Conservation (phyloP, 2,888 invertebrate species). For the Macropis europaea region DNA sequence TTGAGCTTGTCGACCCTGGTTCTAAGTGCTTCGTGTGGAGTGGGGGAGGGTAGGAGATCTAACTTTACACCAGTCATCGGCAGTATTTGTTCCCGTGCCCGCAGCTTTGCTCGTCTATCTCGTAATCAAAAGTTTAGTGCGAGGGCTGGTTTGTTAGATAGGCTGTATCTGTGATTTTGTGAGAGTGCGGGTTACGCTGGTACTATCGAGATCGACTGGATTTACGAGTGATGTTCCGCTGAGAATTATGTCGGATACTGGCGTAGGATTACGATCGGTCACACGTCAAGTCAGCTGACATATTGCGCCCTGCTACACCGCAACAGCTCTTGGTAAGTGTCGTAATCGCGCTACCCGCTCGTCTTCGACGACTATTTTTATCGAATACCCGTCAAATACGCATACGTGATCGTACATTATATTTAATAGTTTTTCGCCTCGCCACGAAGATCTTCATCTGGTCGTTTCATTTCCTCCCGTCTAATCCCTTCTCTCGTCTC, state of each 20-base stretch:
- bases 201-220: conserved; percentile 12
- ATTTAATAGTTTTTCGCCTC: background rate
- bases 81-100: conserved; percentile 72
- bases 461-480: conserved; percentile 18
- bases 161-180: conserved; percentile 41
- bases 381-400: conserved; percentile 45
- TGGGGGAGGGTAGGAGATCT: conserved; percentile 65
- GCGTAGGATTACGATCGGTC: conserved; percentile 76
- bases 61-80: conserved; percentile 76
- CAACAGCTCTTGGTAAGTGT: conserved; percentile 78
- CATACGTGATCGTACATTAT: background rate
- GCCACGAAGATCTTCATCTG: background rate
- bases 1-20: conserved; percentile 7
- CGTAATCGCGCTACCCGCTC: conserved; percentile 54
- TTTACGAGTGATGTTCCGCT: conserved; percentile 57
- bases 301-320: conserved; percentile 80
- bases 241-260: conserved; percentile 79
- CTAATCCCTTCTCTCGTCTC: conserved; percentile 15
- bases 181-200: conserved; percentile 43
- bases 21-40: conserved; percentile 20
- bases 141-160: conserved; percentile 21
- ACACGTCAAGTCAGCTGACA: conserved; percentile 80
- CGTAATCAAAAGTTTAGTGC: conserved; percentile 47
- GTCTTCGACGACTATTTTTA: conserved; percentile 64
- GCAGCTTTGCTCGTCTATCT: conserved; percentile 62